Evolutionary conservation across 2,797 vertebrate species (phyloP).

Genomic region (Potorous gilbertii): DNA sequence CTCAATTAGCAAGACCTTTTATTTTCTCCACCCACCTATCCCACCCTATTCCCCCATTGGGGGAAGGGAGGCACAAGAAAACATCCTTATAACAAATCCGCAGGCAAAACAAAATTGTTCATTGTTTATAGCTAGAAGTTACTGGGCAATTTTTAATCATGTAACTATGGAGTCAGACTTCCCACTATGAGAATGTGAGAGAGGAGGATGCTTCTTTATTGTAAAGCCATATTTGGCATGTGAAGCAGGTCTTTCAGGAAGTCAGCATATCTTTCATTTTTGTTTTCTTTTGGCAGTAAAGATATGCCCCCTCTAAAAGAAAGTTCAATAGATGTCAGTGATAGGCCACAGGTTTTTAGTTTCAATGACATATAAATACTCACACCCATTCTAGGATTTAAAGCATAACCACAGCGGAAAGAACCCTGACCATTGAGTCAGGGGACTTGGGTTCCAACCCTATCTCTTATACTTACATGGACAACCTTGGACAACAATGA

Average conservation of each 20-base stretch:
- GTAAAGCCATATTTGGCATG: neutral
- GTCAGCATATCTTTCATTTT: neutral
- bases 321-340: too few species aligned
- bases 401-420: neutral
- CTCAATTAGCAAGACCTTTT: neutral
- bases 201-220: neutral
- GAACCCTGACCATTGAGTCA: neutral
- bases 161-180: neutral
- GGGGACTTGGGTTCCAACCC: neutral
- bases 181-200: neutral
- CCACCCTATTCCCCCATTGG: neutral
- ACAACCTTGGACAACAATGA: neutral
- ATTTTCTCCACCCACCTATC: neutral
- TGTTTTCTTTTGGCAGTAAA: neutral
- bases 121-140: neutral
- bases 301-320: neutral
- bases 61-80: neutral
- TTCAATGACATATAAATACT: neutral
- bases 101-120: neutral
- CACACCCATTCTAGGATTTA: neutral
- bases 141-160: neutral
- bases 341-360: neutral
- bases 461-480: neutral
- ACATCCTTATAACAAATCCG: neutral
- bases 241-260: neutral